Conservation (phyloP, 2,888 invertebrate species). For the Himalopsyche anomala region DNA sequence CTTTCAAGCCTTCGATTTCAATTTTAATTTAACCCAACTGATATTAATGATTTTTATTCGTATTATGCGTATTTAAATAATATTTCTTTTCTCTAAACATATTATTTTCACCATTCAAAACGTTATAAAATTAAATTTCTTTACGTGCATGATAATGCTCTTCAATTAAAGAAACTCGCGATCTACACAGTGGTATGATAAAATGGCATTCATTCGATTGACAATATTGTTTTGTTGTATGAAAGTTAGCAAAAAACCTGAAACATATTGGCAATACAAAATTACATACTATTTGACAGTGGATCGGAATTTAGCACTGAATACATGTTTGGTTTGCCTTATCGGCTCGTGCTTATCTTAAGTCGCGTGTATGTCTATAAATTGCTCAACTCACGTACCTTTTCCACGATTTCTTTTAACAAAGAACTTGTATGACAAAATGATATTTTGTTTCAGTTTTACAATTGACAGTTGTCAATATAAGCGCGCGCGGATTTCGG, state of each 20-base stretch:
- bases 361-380: conserved; percentile 6
- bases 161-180: too few species aligned
- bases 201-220: too few species aligned
- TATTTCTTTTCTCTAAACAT: too few species aligned
- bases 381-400: not conserved
- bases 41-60: too few species aligned
- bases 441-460: not conserved
- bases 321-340: not conserved
- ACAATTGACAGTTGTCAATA: not conserved
- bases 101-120: too few species aligned
- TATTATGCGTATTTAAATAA: too few species aligned
- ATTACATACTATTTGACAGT: not conserved
- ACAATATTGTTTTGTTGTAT: too few species aligned
- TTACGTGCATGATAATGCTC: too few species aligned
- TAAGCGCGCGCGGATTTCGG: not conserved
- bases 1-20: too few species aligned
- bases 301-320: not conserved
- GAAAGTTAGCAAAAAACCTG: not conserved
- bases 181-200: too few species aligned
- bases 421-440: not conserved
- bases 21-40: too few species aligned
- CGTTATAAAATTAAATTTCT: too few species aligned
- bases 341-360: conserved; percentile 13
- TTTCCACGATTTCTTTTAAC: conserved; percentile 1
- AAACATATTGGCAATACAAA: not conserved